A percentile compares a stretch with the other conserved stretches of the same genome.
phyloP scores from a whole-genome alignment of 2,797 vertebrate genomes.

The Enteromius anoplus region DNA sequence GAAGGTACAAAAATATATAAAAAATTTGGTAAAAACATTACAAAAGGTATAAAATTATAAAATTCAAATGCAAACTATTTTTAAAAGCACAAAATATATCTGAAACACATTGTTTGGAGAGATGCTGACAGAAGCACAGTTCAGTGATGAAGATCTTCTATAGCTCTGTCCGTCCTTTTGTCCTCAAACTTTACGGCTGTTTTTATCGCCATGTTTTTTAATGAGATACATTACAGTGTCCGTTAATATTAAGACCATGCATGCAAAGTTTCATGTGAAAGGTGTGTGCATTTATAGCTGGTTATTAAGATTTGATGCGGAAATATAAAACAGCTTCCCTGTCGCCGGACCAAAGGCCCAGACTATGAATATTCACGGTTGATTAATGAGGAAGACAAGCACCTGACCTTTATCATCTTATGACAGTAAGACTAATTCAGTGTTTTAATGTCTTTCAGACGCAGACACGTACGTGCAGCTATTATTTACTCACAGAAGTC shows the following conservation, averaged over 20 bases:
- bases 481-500: not conserved
- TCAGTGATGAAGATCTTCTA: no score
- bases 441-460: not conserved
- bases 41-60: no score
- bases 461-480: not conserved
- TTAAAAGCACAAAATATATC: no score
- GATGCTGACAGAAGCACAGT: no score
- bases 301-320: constrained; percentile 48
- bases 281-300: constrained; percentile 21
- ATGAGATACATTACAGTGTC: constrained; percentile 46
- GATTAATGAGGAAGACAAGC: constrained; percentile 25
- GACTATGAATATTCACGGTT: constrained; percentile 10
- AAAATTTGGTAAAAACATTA: no score
- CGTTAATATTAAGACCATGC: constrained; percentile 48
- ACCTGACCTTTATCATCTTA: constrained; percentile 10
- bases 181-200: constrained; percentile 49
- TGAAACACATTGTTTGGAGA: no score
- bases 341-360: constrained; percentile 25
- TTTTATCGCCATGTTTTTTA: constrained; percentile 52
- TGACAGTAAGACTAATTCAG: not conserved
- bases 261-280: constrained; percentile 49
- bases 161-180: constrained; percentile 46
- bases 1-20: no score
- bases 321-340: constrained; percentile 32
- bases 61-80: no score